Evolutionary conservation across 1,140 invertebrate genomes (phyloP).

Genomic region (Conus betulinus): DNA sequence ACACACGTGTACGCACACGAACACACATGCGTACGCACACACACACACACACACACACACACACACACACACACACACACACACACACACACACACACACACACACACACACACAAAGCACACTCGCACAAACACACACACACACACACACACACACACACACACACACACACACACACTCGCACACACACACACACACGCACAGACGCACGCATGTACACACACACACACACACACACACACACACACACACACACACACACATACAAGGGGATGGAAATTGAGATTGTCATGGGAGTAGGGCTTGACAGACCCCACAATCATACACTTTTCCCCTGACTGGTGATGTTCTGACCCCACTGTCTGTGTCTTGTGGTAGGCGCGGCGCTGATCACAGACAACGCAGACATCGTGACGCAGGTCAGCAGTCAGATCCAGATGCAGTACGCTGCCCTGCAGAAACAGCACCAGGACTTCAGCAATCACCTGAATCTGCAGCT

Average conservation of each 20-base stretch:
- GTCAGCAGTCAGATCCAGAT: slow-evolving; percentile 83
- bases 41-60: neutral
- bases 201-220: too few relatives aligned
- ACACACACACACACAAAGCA: neutral
- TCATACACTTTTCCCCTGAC: too few relatives aligned
- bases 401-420: slow-evolving; percentile 85
- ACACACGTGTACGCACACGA: too few relatives aligned
- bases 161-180: too few relatives aligned
- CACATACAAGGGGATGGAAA: too few relatives aligned
- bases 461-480: slow-evolving; percentile 96
- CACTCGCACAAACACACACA: neutral
- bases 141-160: too few relatives aligned
- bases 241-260: too few relatives aligned
- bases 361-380: slow-evolving; percentile 74
- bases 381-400: slow-evolving; percentile 86
- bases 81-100: neutral
- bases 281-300: too few relatives aligned
- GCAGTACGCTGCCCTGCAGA: slow-evolving; percentile 86
- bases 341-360: too few relatives aligned
- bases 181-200: neutral
- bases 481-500: slow-evolving; percentile 85
- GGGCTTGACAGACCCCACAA: too few relatives aligned
- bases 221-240: too few relatives aligned
- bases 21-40: too few relatives aligned
- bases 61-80: neutral